Evolutionary conservation across 2,113 vertebrate genomes (phyloP).

Genomic region (Aplodontia rufa): DNA sequence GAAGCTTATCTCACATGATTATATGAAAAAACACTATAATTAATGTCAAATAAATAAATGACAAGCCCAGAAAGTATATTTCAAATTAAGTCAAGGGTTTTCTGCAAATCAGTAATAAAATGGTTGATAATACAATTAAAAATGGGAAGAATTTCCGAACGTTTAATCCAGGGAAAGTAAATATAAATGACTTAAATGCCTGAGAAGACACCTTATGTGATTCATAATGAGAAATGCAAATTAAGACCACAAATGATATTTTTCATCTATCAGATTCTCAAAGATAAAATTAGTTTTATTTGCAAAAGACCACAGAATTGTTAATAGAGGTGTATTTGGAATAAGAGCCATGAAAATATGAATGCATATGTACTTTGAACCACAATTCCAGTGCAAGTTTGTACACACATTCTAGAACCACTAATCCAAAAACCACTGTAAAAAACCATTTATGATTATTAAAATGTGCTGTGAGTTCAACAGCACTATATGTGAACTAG

Average conservation of each 20-base stretch:
- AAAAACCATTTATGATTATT: not conserved
- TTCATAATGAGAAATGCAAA: not conserved
- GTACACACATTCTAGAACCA: not conserved
- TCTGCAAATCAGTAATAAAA: not conserved
- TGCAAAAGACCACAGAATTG: not conserved
- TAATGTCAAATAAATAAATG: constrained; percentile 8
- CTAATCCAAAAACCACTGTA: not conserved
- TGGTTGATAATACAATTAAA: not conserved
- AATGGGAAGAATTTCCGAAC: not conserved
- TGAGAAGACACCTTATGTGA: not conserved
- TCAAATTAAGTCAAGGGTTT: not conserved
- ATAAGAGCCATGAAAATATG: not conserved
- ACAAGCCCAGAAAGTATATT: not conserved
- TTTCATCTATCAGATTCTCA: not conserved
- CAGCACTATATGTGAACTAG: not conserved
- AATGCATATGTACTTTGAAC: not conserved
- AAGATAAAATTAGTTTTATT: not conserved
- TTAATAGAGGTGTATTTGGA: not conserved
- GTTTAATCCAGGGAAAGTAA: not conserved
- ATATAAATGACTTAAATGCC: not conserved
- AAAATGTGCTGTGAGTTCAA: not conserved
- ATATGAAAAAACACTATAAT: not conserved
- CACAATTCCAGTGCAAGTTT: not conserved
- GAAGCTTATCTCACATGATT: not conserved
- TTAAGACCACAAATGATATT: not conserved